Percentiles rank a stretch among this genome's conserved stretches.
These are phyloP conservation scores for Meriones psammophilus DNA, from an alignment of 2,797 vertebrate genomes.

Conservation along the genomic window DNA sequence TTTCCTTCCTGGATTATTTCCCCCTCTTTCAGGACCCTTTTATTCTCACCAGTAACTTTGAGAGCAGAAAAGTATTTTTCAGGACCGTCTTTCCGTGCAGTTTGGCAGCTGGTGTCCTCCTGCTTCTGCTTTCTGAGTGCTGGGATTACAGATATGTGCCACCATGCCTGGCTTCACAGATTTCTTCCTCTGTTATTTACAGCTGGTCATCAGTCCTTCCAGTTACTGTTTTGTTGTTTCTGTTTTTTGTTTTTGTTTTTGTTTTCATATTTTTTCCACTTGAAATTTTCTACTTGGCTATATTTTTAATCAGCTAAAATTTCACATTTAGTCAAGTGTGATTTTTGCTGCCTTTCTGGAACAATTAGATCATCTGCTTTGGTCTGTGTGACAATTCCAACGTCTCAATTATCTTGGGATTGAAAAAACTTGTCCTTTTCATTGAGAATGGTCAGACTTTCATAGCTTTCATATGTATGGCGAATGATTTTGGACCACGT, in stretches of 20 bases:
- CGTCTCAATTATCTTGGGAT: neutral
- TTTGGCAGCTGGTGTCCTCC: neutral
- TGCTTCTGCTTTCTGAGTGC: neutral
- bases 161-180: neutral
- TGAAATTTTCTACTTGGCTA: neutral
- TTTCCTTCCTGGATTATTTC: neutral
- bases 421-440: neutral
- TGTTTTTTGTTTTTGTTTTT: neutral
- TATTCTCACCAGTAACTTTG: neutral
- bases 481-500: neutral
- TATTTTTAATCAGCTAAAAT: neutral
- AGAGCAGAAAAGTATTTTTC: neutral
- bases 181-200: neutral
- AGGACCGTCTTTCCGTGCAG: neutral
- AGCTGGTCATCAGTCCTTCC: neutral
- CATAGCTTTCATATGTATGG: too few relatives aligned
- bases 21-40: neutral
- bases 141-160: neutral
- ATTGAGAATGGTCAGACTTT: neutral
- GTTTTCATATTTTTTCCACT: neutral
- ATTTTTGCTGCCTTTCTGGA: neutral
- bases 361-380: neutral
- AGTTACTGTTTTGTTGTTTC: too few relatives aligned
- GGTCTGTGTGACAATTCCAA: neutral
- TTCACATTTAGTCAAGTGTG: neutral